Conservation (phyloP, 2,888 invertebrate species). For the Drosophila neutralis region DNA sequence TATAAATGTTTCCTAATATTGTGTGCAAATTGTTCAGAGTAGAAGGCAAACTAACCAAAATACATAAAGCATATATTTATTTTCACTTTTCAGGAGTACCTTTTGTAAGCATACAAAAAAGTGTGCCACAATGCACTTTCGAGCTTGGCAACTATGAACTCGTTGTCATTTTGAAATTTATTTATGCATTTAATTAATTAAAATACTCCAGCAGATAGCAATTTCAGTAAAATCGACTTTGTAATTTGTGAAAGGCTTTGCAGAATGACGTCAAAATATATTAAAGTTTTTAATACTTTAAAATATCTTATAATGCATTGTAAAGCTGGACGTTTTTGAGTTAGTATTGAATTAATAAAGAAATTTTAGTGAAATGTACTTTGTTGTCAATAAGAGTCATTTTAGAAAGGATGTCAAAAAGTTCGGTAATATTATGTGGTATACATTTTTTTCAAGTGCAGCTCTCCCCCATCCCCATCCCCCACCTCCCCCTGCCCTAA, state of each 20-base stretch:
- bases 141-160: neutral
- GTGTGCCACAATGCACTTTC: neutral
- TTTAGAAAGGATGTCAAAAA: neutral
- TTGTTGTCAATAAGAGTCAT: neutral
- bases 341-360: neutral
- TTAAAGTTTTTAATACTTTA: neutral
- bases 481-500: neutral
- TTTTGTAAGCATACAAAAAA: neutral
- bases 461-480: neutral
- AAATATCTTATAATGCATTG: neutral
- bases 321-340: neutral
- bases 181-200: neutral
- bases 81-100: neutral
- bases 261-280: no score
- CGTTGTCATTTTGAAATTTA: neutral
- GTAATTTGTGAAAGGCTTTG: neutral
- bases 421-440: neutral
- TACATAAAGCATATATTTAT: neutral
- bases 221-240: neutral
- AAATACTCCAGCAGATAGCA: neutral
- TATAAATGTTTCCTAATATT: neutral
- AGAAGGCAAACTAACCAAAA: neutral
- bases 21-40: neutral
- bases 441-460: conserved; percentile 1
- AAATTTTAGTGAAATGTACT: neutral